Evolutionary conservation across 2,113 vertebrate genomes (phyloP).

Genomic region (Sceloporus undulatus): DNA sequence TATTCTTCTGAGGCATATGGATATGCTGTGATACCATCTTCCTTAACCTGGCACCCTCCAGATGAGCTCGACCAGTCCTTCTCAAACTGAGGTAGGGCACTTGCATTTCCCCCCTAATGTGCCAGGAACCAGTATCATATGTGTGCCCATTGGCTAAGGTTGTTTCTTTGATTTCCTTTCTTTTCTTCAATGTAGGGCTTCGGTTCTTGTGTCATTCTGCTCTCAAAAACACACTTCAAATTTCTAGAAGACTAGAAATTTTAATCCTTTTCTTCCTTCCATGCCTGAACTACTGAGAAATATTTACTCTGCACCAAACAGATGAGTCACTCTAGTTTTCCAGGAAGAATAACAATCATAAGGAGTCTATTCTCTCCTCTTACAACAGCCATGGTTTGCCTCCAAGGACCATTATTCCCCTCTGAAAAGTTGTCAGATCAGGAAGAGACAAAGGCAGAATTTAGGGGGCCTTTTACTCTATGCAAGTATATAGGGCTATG

Average conservation of each 20-base stretch:
- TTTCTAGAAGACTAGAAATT: constrained; percentile 19
- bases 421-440: fast-evolving
- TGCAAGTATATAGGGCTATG: too few relatives aligned
- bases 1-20: background rate
- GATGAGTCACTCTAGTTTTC: constrained; percentile 58
- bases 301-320: background rate
- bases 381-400: background rate
- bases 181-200: background rate
- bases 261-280: constrained; percentile 27
- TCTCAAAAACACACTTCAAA: background rate
- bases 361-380: constrained; percentile 17
- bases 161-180: background rate
- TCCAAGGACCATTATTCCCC: background rate
- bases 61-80: background rate
- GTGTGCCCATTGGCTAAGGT: too few relatives aligned
- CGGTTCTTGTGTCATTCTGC: background rate
- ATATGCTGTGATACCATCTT: background rate
- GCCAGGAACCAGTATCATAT: too few relatives aligned
- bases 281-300: constrained; percentile 25
- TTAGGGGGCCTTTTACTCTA: background rate
- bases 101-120: background rate
- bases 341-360: fast-evolving
- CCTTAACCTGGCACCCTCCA: background rate
- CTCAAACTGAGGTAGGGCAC: background rate
- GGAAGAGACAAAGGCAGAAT: background rate